Conservation (phyloP, 1,140 invertebrate species). For the Brachionus paranguensis region DNA sequence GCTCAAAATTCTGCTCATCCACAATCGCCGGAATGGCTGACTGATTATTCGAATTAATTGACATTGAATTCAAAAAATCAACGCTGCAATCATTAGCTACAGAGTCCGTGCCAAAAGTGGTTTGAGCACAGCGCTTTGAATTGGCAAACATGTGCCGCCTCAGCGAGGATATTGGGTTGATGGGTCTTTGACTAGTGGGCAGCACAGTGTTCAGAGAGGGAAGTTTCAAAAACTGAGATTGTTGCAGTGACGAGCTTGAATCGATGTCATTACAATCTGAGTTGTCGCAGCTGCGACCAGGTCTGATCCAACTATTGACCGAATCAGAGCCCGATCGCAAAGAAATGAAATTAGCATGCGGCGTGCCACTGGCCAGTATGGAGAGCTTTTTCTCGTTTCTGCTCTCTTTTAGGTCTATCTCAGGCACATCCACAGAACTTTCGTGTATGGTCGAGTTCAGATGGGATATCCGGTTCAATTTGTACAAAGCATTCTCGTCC, state of each 20-base stretch:
- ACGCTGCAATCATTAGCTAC: not conserved
- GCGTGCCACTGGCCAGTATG: not conserved
- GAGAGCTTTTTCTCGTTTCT: not conserved
- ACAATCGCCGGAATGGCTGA: not conserved
- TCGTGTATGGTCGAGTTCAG: slow-evolving; percentile 29
- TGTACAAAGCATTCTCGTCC: slow-evolving; percentile 26
- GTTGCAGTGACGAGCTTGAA: not conserved
- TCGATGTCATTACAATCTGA: not conserved
- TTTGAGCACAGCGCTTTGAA: not conserved
- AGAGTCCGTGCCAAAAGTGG: not conserved
- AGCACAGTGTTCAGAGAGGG: not conserved
- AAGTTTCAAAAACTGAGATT: slow-evolving; percentile 10
- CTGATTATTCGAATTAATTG: slow-evolving; percentile 12
- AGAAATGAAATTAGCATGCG: slow-evolving; percentile 22
- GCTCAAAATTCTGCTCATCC: not conserved
- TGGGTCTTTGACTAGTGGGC: slow-evolving; percentile 12
- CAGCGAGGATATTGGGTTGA: slow-evolving; percentile 27
- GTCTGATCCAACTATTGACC: slow-evolving; percentile 32
- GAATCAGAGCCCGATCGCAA: slow-evolving; percentile 10
- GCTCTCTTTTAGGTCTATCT: not conserved
- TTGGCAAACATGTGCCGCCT: slow-evolving; percentile 38
- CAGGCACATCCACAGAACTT: not conserved
- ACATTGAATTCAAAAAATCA: slow-evolving; percentile 2
- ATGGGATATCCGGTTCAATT: not conserved
- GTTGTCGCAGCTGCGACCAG: not conserved